These are phyloP conservation scores for Ellobius talpinus DNA, from an alignment of 2,113 vertebrate species.

Conservation along the genomic window DNA sequence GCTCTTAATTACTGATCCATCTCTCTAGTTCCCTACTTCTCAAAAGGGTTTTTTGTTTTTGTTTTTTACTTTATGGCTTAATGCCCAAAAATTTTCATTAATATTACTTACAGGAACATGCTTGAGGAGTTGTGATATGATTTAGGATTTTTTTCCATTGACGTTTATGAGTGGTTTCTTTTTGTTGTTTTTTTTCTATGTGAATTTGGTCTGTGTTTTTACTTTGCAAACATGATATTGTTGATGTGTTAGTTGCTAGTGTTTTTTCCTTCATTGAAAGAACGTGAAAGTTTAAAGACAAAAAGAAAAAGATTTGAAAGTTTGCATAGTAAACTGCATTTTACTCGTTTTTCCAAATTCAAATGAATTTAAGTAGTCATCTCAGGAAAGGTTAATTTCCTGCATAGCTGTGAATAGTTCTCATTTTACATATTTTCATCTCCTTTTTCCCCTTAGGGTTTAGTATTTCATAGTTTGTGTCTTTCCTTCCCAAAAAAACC, in stretches of 20 bases:
- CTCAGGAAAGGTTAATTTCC: background rate
- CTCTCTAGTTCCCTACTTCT: background rate
- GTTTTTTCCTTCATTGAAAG: background rate
- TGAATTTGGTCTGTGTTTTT: background rate
- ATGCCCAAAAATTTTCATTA: background rate
- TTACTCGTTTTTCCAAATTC: background rate
- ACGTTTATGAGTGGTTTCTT: background rate
- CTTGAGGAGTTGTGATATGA: background rate
- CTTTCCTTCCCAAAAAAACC: background rate
- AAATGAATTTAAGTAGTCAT: background rate
- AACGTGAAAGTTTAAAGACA: background rate
- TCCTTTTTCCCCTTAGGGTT: too few relatives aligned
- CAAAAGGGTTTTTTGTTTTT: background rate
- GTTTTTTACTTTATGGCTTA: background rate
- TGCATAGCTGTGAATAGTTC: background rate
- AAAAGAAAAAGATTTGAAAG: background rate
- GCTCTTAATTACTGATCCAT: background rate
- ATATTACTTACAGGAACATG: background rate
- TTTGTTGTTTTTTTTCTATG: background rate
- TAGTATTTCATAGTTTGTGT: background rate
- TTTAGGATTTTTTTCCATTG: background rate
- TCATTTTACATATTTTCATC: background rate
- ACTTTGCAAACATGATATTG: background rate
- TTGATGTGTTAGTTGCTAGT: background rate
- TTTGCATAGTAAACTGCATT: background rate